phyloP scores from a whole-genome alignment of 2,888 invertebrate species.

The Chloromyia formosa region DNA sequence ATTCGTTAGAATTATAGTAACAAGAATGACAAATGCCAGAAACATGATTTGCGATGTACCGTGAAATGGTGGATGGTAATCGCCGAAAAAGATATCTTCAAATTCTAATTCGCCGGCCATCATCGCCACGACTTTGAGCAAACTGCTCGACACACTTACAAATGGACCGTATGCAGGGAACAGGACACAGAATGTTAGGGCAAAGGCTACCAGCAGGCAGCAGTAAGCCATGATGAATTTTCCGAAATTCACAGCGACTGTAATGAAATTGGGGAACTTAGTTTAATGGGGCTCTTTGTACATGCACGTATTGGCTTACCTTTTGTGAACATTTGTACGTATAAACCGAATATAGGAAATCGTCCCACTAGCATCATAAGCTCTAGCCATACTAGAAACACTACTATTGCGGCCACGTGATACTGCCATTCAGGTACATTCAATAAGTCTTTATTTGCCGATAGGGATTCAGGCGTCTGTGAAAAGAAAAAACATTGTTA shows the following conservation, averaged over 20 bases:
- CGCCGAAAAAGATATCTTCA: constrained; percentile 81
- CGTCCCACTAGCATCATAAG: constrained; percentile 86
- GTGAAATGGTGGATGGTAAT: constrained; percentile 70
- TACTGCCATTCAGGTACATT: constrained; percentile 74
- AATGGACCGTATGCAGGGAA: constrained; percentile 81
- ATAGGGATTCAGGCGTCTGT: constrained; percentile 60
- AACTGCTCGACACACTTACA: constrained; percentile 66
- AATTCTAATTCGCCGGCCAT: constrained; percentile 89
- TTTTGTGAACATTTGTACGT: constrained; percentile 88
- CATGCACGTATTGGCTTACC: constrained; percentile 60
- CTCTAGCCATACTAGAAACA: constrained; percentile 84
- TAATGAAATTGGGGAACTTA: constrained; percentile 28
- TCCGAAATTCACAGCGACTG: constrained; percentile 81
- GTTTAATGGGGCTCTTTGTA: too few species aligned
- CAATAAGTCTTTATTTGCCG: constrained; percentile 55
- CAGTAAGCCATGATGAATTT: constrained; percentile 84
- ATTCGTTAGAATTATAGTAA: constrained; percentile 84
- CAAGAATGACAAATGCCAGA: constrained; percentile 78
- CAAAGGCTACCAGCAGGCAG: constrained; percentile 82
- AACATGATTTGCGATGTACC: constrained; percentile 81
- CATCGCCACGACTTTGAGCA: constrained; percentile 86
- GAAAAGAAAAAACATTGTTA: too few species aligned
- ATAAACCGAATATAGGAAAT: constrained; percentile 85
- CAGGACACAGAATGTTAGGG: constrained; percentile 81
- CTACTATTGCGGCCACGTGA: constrained; percentile 80